These are phyloP conservation scores for Valencia hispanica DNA, from an alignment of 2,797 vertebrate species.

Conservation along the genomic window DNA sequence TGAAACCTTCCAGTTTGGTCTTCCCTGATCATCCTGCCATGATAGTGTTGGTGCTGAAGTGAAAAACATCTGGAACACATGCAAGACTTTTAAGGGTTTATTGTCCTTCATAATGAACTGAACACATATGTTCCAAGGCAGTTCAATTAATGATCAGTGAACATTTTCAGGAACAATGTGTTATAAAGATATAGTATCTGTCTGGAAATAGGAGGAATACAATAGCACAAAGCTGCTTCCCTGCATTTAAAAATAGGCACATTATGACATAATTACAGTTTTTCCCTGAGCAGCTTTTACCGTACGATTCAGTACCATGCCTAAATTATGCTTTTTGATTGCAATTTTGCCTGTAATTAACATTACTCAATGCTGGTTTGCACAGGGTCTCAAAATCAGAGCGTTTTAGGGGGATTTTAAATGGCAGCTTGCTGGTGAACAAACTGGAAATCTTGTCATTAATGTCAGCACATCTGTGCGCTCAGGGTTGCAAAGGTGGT, in stretches of 20 bases:
- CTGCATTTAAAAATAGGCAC: neutral
- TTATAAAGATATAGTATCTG: neutral
- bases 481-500: conserved; percentile 40
- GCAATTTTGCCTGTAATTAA: conserved; percentile 39
- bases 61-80: conserved; percentile 39
- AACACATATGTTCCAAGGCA: neutral
- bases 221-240: conserved; percentile 5
- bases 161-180: conserved; percentile 13
- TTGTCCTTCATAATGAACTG: conserved; percentile 24
- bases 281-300: conserved; percentile 40
- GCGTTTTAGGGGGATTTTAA: conserved; percentile 29
- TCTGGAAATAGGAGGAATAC: conserved; percentile 4
- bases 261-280: conserved; percentile 21
- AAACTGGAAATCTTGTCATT: conserved; percentile 30
- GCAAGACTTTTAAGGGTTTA: conserved; percentile 39
- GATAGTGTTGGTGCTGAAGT: conserved; percentile 11
- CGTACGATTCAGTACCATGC: conserved; percentile 18
- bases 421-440: conserved; percentile 19
- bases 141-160: conserved; percentile 13
- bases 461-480: conserved; percentile 16
- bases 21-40: conserved; percentile 2
- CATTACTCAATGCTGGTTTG: conserved; percentile 22
- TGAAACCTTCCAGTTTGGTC: neutral
- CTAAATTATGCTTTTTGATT: conserved; percentile 40
- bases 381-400: conserved; percentile 23